These are phyloP conservation scores for Latrodectus geometricus DNA, from an alignment of 1,140 invertebrate species.

Conservation along the genomic window DNA sequence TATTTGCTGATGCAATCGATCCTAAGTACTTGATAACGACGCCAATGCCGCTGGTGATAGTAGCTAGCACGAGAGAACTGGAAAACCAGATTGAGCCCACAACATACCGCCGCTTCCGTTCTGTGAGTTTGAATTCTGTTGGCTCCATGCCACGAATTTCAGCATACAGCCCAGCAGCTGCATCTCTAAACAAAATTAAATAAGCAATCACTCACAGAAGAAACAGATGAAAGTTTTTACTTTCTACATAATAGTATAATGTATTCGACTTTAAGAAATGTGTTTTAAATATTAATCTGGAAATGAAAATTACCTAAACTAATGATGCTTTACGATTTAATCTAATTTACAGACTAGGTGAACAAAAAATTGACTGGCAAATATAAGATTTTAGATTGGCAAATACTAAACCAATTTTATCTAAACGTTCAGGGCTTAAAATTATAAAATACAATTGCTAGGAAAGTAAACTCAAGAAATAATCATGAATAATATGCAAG, in stretches of 20 bases:
- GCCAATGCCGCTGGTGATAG: conserved; percentile 76
- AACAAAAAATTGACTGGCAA: too few species aligned
- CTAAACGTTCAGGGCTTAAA: too few species aligned
- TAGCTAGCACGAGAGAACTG: conserved; percentile 72
- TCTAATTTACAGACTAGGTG: too few species aligned
- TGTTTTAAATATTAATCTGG: too few species aligned
- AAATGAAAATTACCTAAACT: too few species aligned
- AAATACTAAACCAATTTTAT: too few species aligned
- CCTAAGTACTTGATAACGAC: conserved; percentile 77
- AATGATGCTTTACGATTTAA: too few species aligned
- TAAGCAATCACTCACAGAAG: neutral
- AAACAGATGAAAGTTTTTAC: conserved; percentile 56
- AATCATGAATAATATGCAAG: too few species aligned
- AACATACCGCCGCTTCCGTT: conserved; percentile 50
- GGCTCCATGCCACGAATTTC: conserved; percentile 34
- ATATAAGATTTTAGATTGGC: too few species aligned
- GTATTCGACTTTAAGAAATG: too few species aligned
- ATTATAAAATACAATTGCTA: too few species aligned
- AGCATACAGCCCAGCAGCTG: conserved; percentile 39
- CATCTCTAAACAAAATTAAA: conserved; percentile 24
- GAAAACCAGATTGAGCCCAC: conserved; percentile 75
- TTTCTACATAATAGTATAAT: neutral
- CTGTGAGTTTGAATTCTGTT: conserved; percentile 2
- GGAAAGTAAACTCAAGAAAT: too few species aligned
- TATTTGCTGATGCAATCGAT: conserved; percentile 77